Evolutionary conservation across 2,797 vertebrate species (phyloP).

Genomic region (Emydoidea blandingii): DNA sequence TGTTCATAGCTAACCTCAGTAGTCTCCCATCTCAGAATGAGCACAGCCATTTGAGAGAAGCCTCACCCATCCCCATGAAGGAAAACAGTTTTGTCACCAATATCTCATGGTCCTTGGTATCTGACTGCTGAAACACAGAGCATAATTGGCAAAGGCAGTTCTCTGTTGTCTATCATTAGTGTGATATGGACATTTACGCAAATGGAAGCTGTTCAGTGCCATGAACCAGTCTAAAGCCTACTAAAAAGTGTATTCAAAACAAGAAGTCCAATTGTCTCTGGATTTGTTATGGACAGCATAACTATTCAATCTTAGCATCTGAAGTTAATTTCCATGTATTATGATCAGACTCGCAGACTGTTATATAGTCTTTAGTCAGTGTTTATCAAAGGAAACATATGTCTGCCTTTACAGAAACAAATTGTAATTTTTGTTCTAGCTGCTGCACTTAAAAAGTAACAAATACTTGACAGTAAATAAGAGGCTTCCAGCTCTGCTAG

Average conservation of each 20-base stretch:
- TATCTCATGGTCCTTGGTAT: neutral
- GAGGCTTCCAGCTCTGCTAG: constrained; percentile 94
- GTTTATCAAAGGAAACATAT: constrained; percentile 11
- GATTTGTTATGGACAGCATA: neutral
- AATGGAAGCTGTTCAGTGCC: neutral
- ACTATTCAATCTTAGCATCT: neutral
- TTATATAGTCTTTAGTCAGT: accelerated
- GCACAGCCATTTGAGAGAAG: neutral
- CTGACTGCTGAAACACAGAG: neutral
- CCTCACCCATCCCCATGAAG: neutral
- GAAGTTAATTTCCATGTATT: neutral
- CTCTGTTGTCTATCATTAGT: accelerated
- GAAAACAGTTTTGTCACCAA: neutral
- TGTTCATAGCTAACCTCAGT: accelerated
- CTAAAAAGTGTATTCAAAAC: neutral
- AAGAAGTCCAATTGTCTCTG: neutral
- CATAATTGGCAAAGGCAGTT: neutral
- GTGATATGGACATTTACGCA: neutral
- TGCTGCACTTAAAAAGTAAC: constrained; percentile 98
- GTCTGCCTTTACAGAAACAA: constrained; percentile 65
- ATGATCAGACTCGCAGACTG: neutral
- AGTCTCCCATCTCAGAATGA: neutral
- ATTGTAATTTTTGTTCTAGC: constrained; percentile 82
- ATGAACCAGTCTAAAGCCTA: accelerated
- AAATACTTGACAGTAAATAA: constrained; percentile 99